These are phyloP conservation scores for Lamellibrachia luymesi DNA, from an alignment of 1,140 invertebrate species.

Conservation along the genomic window DNA sequence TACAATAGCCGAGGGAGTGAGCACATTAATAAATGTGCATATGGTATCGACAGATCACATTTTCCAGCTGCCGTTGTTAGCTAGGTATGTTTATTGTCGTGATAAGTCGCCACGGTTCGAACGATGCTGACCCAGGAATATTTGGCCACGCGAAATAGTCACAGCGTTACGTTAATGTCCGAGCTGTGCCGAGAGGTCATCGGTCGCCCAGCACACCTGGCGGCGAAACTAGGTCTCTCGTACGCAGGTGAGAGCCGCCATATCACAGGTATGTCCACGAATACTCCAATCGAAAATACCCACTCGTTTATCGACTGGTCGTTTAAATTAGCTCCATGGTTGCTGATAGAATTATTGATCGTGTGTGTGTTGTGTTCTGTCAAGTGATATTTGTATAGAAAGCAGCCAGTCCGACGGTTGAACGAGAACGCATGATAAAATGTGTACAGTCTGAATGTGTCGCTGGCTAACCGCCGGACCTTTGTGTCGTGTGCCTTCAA, in stretches of 20 bases:
- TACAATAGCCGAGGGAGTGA: background rate
- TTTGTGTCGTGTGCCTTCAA: background rate
- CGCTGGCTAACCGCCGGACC: background rate
- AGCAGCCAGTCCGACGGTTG: background rate
- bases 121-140: background rate
- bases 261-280: background rate
- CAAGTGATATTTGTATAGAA: background rate
- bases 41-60: slow-evolving; percentile 1
- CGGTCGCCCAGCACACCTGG: background rate
- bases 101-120: background rate
- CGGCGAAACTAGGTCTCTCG: background rate
- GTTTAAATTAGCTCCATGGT: background rate
- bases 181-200: background rate
- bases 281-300: background rate
- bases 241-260: background rate
- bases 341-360: background rate
- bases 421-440: background rate
- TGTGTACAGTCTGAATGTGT: background rate
- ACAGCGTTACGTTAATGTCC: background rate
- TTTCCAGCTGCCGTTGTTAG: background rate
- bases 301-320: background rate
- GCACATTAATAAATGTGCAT: background rate
- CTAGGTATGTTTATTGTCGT: background rate
- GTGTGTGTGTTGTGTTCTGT: background rate
- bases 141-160: background rate